These are phyloP conservation scores for Smutsia temminckii DNA, from an alignment of 2,797 vertebrate genomes.

Conservation along the genomic window DNA sequence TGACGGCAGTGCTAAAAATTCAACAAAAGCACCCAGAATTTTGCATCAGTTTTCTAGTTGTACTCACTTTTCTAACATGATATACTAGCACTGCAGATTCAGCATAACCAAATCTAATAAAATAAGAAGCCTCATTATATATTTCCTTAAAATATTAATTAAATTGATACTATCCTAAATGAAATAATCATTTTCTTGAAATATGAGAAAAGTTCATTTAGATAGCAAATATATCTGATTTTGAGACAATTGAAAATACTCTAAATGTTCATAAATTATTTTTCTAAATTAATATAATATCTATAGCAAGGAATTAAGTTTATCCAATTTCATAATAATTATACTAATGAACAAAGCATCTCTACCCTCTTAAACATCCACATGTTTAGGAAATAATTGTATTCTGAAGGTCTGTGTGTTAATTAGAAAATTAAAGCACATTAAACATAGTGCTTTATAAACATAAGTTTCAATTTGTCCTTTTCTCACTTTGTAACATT, in stretches of 20 bases:
- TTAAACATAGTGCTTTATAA: constrained; percentile 33
- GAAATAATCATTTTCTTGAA: constrained; percentile 36
- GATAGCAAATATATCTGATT: not conserved
- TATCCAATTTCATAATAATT: constrained; percentile 53
- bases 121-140: not conserved
- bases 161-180: not conserved
- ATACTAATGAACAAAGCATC: constrained; percentile 46
- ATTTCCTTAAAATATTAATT: constrained; percentile 44
- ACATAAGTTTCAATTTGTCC: constrained; percentile 47
- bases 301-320: constrained; percentile 29
- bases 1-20: not conserved
- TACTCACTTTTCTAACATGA: not conserved
- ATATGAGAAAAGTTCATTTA: constrained; percentile 43
- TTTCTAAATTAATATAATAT: constrained; percentile 29
- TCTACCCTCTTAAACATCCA: constrained; percentile 20
- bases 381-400: constrained; percentile 58
- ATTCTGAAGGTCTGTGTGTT: not conserved
- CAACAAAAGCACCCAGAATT: not conserved
- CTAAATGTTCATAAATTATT: not conserved
- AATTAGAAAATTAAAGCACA: constrained; percentile 47
- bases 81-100: not conserved
- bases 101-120: not conserved
- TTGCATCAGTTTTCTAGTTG: not conserved
- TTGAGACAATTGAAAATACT: not conserved
- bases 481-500: constrained; percentile 2